phyloP scores from a whole-genome alignment of 2,888 invertebrate genomes.

The Neoitamus cyanurus region DNA sequence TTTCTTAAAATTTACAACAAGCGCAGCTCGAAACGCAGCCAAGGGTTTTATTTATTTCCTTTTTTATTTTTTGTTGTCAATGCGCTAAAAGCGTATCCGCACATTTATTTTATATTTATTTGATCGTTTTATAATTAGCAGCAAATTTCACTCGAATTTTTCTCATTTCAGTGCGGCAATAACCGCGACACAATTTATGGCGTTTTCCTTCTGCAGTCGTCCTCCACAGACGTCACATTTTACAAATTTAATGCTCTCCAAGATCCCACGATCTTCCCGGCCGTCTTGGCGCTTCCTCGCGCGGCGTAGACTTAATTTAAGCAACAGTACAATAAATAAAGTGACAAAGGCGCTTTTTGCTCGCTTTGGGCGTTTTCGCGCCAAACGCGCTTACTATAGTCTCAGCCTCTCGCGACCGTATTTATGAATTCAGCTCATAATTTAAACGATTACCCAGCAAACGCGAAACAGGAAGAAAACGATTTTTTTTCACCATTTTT shows the following conservation, averaged over 20 bases:
- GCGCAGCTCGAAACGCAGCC: background rate
- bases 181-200: conserved; percentile 19
- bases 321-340: conserved; percentile 28
- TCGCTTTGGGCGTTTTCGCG: conserved; percentile 3
- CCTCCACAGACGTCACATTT: conserved; percentile 44
- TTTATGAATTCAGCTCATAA: conserved; percentile 50
- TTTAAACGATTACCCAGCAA: conserved; percentile 47
- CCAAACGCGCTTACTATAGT: conserved; percentile 25
- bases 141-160: conserved; percentile 30
- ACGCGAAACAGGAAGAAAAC: conserved; percentile 32
- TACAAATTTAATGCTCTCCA: conserved; percentile 39
- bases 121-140: conserved; percentile 41
- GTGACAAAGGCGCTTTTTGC: conserved; percentile 14
- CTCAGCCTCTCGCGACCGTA: conserved; percentile 22
- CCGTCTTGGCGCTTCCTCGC: background rate
- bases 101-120: conserved; percentile 19
- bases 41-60: background rate
- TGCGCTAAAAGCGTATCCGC: background rate
- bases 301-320: conserved; percentile 37
- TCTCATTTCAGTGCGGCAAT: conserved; percentile 27
- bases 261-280: conserved; percentile 36
- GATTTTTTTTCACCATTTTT: background rate
- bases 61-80: background rate
- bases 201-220: conserved; percentile 41
- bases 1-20: background rate